phyloP scores from a whole-genome alignment of 2,888 invertebrate species.

The Hirtodrosophila confusa region DNA sequence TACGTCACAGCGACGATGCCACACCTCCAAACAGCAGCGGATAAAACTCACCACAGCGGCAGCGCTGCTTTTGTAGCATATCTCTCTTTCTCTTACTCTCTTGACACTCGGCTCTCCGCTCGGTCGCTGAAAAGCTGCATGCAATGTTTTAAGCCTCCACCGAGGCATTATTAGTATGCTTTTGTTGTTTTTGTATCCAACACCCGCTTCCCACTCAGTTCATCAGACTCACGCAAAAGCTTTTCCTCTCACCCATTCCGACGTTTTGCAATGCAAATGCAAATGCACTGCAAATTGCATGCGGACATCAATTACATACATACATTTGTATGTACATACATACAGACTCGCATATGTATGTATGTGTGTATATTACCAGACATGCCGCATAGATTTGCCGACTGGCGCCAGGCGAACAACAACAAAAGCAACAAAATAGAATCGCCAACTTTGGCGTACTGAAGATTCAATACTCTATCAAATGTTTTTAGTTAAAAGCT shows the following conservation, averaged over 20 bases:
- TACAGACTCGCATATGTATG: neutral
- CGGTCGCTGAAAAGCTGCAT: constrained; percentile 25
- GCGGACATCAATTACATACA: constrained; percentile 43
- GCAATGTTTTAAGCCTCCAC: constrained; percentile 39
- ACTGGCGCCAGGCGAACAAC: constrained; percentile 38
- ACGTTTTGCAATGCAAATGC: constrained; percentile 65
- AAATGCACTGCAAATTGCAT: constrained; percentile 74
- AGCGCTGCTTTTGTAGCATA: constrained; percentile 6
- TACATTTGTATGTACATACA: constrained; percentile 6
- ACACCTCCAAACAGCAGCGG: constrained; percentile 62
- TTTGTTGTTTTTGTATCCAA: constrained; percentile 15
- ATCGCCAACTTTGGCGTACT: neutral
- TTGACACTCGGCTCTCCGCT: constrained; percentile 5
- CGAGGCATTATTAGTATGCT: constrained; percentile 12
- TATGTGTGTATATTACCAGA: constrained; percentile 25
- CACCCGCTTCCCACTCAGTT: constrained; percentile 44
- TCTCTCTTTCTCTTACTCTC: constrained; percentile 3
- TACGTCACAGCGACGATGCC: constrained; percentile 49
- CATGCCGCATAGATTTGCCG: constrained; percentile 43
- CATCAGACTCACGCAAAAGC: constrained; percentile 61
- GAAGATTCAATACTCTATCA: constrained; percentile 25
- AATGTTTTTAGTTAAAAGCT: neutral
- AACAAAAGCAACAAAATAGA: constrained; percentile 6
- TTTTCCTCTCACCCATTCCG: constrained; percentile 34
- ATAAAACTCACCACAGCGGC: constrained; percentile 50